A percentile compares a stretch with the other conserved stretches of the same genome.
Evolutionary conservation across 2,113 vertebrate genomes (phyloP).

Genomic region (Ophiodon elongatus): DNA sequence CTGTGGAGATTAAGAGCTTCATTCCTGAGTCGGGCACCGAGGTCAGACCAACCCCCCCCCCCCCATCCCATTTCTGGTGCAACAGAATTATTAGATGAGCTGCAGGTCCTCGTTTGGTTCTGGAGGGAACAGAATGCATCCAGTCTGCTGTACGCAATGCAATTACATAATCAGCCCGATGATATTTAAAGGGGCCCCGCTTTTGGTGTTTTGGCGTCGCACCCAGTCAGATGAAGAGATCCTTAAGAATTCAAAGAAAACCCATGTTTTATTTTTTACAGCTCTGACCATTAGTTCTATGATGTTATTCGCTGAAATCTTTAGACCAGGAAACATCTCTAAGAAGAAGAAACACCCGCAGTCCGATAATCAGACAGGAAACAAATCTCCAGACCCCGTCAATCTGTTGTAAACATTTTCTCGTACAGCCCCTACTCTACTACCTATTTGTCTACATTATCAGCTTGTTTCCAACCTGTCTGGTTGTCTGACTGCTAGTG

Average conservation of each 20-base stretch:
- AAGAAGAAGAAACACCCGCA: neutral
- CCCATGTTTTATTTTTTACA: neutral
- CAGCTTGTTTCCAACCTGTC: neutral
- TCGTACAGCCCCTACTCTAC: too few species aligned
- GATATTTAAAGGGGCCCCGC: neutral
- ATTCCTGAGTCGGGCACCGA: conserved; percentile 95
- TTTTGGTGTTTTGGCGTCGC: neutral
- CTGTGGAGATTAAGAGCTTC: conserved; percentile 96
- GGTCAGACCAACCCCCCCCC: conserved; percentile 80
- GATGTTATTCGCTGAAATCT: neutral
- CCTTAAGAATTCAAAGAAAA: too few species aligned
- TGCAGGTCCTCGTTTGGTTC: neutral
- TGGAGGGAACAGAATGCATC: neutral
- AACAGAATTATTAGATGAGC: neutral
- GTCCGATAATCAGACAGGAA: neutral
- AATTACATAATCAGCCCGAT: neutral
- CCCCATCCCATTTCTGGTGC: too few species aligned
- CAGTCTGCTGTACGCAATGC: neutral
- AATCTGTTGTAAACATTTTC: neutral
- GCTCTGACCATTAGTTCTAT: neutral
- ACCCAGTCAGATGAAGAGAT: neutral
- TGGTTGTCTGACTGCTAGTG: neutral
- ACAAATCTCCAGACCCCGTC: neutral
- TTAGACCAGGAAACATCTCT: neutral
- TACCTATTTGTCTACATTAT: too few species aligned